Evolutionary conservation across 1,140 invertebrate genomes (phyloP), one percentile per base, ranked within the genome.

Genomic region (Ceratina australensis): DNA sequence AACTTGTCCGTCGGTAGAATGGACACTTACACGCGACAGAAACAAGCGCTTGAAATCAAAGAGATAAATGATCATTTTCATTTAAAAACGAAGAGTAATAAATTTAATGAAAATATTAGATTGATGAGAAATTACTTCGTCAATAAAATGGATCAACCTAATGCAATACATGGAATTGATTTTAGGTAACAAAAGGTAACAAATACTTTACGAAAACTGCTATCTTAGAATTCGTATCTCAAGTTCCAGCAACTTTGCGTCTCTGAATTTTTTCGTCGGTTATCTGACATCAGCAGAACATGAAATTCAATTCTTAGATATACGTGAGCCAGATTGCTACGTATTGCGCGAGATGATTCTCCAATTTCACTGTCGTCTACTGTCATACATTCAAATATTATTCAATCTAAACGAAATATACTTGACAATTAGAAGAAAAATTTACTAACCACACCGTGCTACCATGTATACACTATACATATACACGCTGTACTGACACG

Each of bases 11-110:
- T 59, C 28, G n/a, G 50, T 66, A 78, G 81, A 76, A 75, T 78
- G 50, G 57, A 64, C 72, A 71, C 81, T 86, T 86, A 67, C 84
- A 83, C 74, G 72, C 74, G 73, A 81, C 78, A 61, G 69, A 54
- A 26, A 13, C 18, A 22, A 57, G 0, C n/a, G 15, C 0, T 57
- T 42, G 47, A 13, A 54, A 57, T 33, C 57, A 54, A 16, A n/a
- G 52, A 16, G 52, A 18, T 4, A 4, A 54, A 54, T 54, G 2
- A 10, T 54, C 0, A 18, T 10, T 54, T 54, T n/a, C 16, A 61
- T 47, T 16, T 50, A 12, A 16, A 50, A 50, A 16, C 0, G 16
- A 33, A 18, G 1, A 54, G 50, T n/a, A n/a, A n/a, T n/a, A n/a
- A n/a, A n/a, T n/a, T n/a, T n/a, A n/a, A n/a, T n/a, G n/a, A n/a